Evolutionary conservation across 1,140 invertebrate genomes (phyloP).

Genomic region (Neuroterus valhalla): DNA sequence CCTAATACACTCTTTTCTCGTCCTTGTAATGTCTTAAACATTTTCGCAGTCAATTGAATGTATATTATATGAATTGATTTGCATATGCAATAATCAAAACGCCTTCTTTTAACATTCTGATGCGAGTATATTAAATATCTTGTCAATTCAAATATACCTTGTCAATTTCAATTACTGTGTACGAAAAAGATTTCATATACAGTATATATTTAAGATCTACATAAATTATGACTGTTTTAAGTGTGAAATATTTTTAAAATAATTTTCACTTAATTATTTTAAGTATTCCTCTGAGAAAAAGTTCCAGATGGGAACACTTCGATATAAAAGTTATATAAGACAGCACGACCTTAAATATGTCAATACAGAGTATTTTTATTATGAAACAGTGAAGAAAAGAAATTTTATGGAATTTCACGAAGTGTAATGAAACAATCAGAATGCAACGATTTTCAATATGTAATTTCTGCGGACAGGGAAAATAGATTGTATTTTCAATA

Average conservation of each 20-base stretch:
- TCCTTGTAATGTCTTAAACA: too few species aligned
- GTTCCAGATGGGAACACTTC: not conserved
- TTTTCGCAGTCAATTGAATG: constrained; percentile 15
- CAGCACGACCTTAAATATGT: not conserved
- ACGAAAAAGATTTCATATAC: constrained; percentile 7
- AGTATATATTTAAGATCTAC: constrained; percentile 22
- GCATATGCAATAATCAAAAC: constrained; percentile 29
- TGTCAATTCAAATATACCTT: constrained; percentile 8
- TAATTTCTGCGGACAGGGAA: not conserved
- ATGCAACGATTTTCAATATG: too few species aligned
- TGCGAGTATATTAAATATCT: not conserved
- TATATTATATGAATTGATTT: constrained; percentile 27
- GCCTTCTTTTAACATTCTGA: not conserved
- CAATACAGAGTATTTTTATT: constrained; percentile 2
- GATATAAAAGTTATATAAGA: not conserved
- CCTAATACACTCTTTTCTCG: too few species aligned
- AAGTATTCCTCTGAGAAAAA: too few species aligned
- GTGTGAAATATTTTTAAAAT: not conserved
- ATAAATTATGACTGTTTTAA: not conserved
- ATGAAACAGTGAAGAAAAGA: not conserved
- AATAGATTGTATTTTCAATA: constrained; percentile 43
- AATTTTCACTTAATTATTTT: not conserved
- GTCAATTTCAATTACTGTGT: constrained; percentile 20
- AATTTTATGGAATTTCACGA: not conserved
- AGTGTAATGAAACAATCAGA: not conserved